A percentile compares a stretch with the other conserved stretches of the same genome.
These are phyloP conservation scores for Papilio xuthus DNA, from an alignment of 1,140 invertebrate species.

Conservation along the genomic window DNA sequence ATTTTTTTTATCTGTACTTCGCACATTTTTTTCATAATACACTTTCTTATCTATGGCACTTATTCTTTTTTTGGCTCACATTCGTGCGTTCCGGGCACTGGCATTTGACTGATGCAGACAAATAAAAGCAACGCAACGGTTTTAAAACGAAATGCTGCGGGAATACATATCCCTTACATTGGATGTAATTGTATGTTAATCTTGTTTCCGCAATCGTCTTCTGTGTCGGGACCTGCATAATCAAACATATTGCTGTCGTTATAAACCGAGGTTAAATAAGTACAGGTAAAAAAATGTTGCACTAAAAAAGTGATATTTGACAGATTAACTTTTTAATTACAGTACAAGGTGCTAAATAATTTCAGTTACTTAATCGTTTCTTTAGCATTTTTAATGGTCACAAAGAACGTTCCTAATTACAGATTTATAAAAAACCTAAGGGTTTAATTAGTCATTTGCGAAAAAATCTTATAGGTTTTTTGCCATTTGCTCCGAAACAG, in stretches of 20 bases:
- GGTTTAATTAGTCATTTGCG: no score
- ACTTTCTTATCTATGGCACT: constrained; percentile 34
- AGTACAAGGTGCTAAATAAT: no score
- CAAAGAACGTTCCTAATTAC: no score
- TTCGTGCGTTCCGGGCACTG: constrained; percentile 33
- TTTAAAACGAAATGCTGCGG: constrained; percentile 33
- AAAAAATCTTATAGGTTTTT: not conserved
- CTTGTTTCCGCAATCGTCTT: constrained; percentile 23
- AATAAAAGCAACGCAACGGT: constrained; percentile 9
- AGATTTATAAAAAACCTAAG: no score
- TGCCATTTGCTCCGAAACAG: not conserved
- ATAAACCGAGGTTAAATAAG: not conserved
- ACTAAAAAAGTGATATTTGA: not conserved
- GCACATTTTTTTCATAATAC: constrained; percentile 13
- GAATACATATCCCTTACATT: constrained; percentile 25
- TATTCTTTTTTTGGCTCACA: constrained; percentile 16
- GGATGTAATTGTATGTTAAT: constrained; percentile 37
- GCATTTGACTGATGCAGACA: constrained; percentile 33
- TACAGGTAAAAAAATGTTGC: not conserved
- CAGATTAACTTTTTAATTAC: no score
- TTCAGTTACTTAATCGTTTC: no score
- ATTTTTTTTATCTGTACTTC: constrained; percentile 24
- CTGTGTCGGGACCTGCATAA: constrained; percentile 3
- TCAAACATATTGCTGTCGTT: not conserved
- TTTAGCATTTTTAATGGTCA: no score